Evolutionary conservation across 2,888 invertebrate genomes (phyloP).

Genomic region (Meandrusa payeni): DNA sequence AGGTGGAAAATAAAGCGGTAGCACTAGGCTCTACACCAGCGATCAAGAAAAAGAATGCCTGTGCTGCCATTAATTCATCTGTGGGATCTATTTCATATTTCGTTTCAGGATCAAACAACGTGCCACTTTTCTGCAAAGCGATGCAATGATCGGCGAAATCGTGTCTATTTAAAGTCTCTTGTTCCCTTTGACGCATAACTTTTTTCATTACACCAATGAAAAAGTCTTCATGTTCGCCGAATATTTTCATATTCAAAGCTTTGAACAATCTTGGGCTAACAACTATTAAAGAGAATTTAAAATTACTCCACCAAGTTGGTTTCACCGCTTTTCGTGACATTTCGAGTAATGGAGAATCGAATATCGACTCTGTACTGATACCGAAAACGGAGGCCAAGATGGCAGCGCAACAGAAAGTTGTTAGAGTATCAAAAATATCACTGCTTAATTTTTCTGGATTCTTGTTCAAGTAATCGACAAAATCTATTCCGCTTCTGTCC

Average conservation of each 20-base stretch:
- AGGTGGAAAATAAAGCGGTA: slow-evolving; percentile 42
- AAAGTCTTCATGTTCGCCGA: slow-evolving; percentile 31
- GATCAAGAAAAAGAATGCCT: slow-evolving; percentile 54
- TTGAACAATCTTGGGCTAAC: slow-evolving; percentile 32
- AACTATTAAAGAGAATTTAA: slow-evolving; percentile 37
- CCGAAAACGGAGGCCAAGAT: slow-evolving; percentile 61
- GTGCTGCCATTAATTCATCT: slow-evolving; percentile 49
- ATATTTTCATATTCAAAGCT: slow-evolving; percentile 27
- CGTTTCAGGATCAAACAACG: slow-evolving; percentile 41
- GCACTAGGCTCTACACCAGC: slow-evolving; percentile 61
- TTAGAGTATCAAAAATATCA: slow-evolving; percentile 38
- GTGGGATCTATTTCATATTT: slow-evolving; percentile 48
- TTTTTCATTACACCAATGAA: slow-evolving; percentile 33
- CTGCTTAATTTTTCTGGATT: slow-evolving; percentile 28
- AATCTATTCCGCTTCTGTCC: slow-evolving; percentile 52
- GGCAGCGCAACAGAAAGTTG: slow-evolving; percentile 44
- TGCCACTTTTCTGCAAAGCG: slow-evolving; percentile 35
- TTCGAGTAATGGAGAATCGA: slow-evolving; percentile 51
- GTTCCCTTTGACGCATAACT: slow-evolving; percentile 22
- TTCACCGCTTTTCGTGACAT: slow-evolving; percentile 36
- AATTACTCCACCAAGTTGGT: slow-evolving; percentile 32
- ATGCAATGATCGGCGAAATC: slow-evolving; percentile 35
- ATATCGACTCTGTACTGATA: slow-evolving; percentile 46
- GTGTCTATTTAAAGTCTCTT: slow-evolving; percentile 27
- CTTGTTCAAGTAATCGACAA: slow-evolving; percentile 42